A percentile compares a stretch with the other conserved stretches of the same genome.
These are phyloP conservation scores for Parnassius apollo DNA, from an alignment of 2,888 invertebrate species.

Conservation along the genomic window DNA sequence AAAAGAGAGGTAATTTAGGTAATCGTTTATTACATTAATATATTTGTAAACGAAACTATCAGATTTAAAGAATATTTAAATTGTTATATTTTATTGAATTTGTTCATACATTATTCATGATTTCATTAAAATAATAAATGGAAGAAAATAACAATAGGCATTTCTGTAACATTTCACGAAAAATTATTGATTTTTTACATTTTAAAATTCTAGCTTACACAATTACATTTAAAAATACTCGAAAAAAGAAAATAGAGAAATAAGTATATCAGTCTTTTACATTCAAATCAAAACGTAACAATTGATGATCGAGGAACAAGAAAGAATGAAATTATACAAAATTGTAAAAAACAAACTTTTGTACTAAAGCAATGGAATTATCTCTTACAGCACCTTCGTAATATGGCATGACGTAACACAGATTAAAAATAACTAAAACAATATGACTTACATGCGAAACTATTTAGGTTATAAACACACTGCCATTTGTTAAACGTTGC, in stretches of 20 bases:
- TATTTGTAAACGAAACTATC: no score
- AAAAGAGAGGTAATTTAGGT: conserved; percentile 31
- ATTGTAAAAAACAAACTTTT: conserved; percentile 46
- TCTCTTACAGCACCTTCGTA: conserved; percentile 57
- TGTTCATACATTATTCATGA: conserved; percentile 4
- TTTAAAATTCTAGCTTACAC: conserved; percentile 28
- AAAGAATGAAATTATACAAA: conserved; percentile 31
- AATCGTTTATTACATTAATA: no score
- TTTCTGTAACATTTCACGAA: neutral
- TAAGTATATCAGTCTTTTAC: conserved; percentile 68
- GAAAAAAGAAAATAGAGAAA: conserved; percentile 48
- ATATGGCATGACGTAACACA: conserved; percentile 42
- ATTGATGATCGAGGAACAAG: conserved; percentile 37
- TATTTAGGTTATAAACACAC: conserved; percentile 9
- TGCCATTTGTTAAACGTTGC: conserved; percentile 1
- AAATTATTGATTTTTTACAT: conserved; percentile 10
- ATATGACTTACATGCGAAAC: conserved; percentile 11
- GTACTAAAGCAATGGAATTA: conserved; percentile 59
- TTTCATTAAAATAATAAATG: neutral
- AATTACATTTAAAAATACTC: conserved; percentile 35
- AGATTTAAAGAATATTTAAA: neutral
- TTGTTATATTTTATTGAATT: neutral
- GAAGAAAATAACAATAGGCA: neutral
- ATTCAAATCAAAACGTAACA: conserved; percentile 38
- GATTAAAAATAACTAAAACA: conserved; percentile 21